phyloP scores from a whole-genome alignment of 30 jellyfish, hydroid and myxozoan genomes.

The Mastigias papua region DNA sequence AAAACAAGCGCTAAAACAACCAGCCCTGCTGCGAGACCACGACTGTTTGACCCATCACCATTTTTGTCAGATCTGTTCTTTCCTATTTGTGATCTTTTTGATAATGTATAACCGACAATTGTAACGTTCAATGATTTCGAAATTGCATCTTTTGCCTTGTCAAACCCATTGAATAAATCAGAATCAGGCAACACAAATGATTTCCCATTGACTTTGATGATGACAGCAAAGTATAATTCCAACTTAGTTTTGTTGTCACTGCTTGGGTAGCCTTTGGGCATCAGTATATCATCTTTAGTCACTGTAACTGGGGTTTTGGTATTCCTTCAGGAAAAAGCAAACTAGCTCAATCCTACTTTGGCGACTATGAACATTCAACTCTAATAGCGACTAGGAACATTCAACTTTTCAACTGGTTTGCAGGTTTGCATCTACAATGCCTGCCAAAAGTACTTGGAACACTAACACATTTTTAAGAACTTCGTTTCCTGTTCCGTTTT shows the following conservation, averaged over 20 bases:
- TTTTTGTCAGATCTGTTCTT: background rate
- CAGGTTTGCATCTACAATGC: too few species aligned
- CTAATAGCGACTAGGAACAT: too few species aligned
- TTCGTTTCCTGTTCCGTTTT: too few species aligned
- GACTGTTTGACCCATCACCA: background rate
- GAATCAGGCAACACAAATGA: background rate
- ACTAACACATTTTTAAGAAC: too few species aligned
- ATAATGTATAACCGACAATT: background rate
- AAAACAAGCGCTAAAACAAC: slow-evolving; percentile 8
- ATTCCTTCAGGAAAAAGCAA: background rate
- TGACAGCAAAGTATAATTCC: slow-evolving; percentile 37
- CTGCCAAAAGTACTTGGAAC: too few species aligned
- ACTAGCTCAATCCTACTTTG: too few species aligned
- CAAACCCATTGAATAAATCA: slow-evolving; percentile 15
- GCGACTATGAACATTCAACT: too few species aligned
- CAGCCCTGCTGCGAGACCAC: slow-evolving; percentile 47
- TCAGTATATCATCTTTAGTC: slow-evolving; percentile 14
- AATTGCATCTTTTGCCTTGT: slow-evolving; percentile 6
- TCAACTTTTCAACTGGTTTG: too few species aligned
- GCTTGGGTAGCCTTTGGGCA: slow-evolving; percentile 44
- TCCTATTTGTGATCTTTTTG: background rate
- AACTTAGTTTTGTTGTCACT: background rate
- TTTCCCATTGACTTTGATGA: slow-evolving; percentile 11
- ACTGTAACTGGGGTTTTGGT: background rate
- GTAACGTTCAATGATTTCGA: slow-evolving; percentile 6